Evolutionary conservation across 2,113 vertebrate species (phyloP).

Genomic region (Progne subis): DNA sequence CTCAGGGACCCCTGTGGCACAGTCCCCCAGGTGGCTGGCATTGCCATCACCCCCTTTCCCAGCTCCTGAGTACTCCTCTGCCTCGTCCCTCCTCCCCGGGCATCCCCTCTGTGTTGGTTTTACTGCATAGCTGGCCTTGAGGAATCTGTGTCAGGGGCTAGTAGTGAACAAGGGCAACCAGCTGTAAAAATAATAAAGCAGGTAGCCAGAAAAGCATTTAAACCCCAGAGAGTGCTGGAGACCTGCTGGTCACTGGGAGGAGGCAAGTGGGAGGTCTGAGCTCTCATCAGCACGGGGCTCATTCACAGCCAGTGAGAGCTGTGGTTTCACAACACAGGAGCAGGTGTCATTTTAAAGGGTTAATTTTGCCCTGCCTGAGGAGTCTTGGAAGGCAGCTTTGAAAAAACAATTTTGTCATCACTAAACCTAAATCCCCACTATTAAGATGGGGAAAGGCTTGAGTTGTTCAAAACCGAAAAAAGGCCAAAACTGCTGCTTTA

Average conservation of each 20-base stretch:
- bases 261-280: background rate
- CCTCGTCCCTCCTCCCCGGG: rapidly evolving
- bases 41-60: background rate
- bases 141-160: no score
- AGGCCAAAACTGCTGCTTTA: background rate
- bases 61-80: background rate
- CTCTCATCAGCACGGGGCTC: background rate
- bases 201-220: background rate
- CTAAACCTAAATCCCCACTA: background rate
- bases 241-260: background rate
- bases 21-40: conserved; percentile 73
- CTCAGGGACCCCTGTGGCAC: conserved; percentile 71
- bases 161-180: background rate
- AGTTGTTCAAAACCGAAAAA: background rate
- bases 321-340: background rate
- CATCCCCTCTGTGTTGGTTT: background rate
- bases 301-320: background rate
- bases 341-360: background rate
- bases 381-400: background rate
- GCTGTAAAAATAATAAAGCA: background rate
- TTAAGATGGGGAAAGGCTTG: background rate
- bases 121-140: rapidly evolving
- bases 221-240: background rate
- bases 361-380: background rate
- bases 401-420: background rate